Base-by-base conservation (phyloP, 1,140 invertebrate species). In the Bombus vancouverensis region DNA sequence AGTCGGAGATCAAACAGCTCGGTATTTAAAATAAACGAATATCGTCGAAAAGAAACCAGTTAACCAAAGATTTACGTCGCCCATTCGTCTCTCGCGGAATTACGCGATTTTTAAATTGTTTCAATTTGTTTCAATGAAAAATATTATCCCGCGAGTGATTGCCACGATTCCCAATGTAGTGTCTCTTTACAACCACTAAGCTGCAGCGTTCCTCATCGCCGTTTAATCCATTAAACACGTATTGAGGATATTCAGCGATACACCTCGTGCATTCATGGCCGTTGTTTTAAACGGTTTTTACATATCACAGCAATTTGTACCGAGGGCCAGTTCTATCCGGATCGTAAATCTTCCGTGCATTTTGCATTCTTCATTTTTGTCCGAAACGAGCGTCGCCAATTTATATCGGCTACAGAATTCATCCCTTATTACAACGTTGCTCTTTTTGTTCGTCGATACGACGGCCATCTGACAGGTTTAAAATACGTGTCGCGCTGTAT, bases 191-290 rank as follows among this genome's bases (percentile, higher is more conserved):
- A 18, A 28, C 28, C 28, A 1, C 71, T 42, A 73, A 32, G 28
- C 28, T 9, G 22, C 47, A 9, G 10, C 59, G 18, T 66, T 66
- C 8, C 37, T 79, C 62, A 5, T 68, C 47, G 62, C 6, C 32
- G 42, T 79, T 68, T 47, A 68, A 79, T 68, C 39, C 57, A 47
- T 79, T 47, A 47, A 79, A 68, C 13, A n/a, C 62, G 39, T 12
- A 79, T 79, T 6, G 77, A 79, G 65, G 25, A 66, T 68, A 68
- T 47, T 47, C 77, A 32, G 6, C 42, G n/a, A 34, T 47, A 66
- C 37, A 22, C 66, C 37, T n/a, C 13, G 53, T 1, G 25, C 8
- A n/a, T 34, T 15, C 62, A n/a, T 2, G n/a, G 25, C 5, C 9
- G 5, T 2, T 13, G n/a, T 25, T 78, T 78, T 34, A 42, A 47